Conservation (phyloP, 2,888 invertebrate genomes). For the Caenorhabditis uteleia region DNA sequence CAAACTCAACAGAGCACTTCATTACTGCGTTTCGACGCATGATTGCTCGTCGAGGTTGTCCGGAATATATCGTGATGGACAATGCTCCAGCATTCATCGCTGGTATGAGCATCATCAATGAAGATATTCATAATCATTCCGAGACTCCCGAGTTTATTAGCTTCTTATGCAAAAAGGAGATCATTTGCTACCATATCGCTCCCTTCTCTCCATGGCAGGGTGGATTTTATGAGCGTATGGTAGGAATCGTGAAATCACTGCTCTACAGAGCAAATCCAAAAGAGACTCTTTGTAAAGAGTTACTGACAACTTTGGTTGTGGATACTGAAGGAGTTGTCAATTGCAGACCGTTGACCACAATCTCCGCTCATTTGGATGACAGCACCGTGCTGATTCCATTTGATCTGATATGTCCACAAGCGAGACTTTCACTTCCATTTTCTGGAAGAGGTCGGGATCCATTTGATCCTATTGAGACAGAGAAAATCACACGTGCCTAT, state of each 20-base stretch:
- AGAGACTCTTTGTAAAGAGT: too few species aligned
- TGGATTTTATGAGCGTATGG: slow-evolving; percentile 8
- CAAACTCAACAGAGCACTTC: slow-evolving; percentile 4
- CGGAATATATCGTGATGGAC: slow-evolving; percentile 3
- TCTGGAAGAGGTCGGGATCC: too few species aligned
- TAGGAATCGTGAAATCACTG: slow-evolving; percentile 4
- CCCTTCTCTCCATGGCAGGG: slow-evolving; percentile 15
- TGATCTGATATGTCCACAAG: too few species aligned
- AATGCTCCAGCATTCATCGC: slow-evolving; percentile 8
- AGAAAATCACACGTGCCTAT: too few species aligned
- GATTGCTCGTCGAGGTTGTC: slow-evolving; percentile 1
- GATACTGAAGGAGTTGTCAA: too few species aligned
- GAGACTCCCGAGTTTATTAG: not conserved
- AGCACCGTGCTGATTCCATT: too few species aligned
- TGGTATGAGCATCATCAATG: slow-evolving; percentile 2
- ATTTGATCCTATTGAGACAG: too few species aligned
- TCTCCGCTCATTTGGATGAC: too few species aligned
- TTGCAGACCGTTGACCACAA: too few species aligned
- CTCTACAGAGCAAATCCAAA: not conserved
- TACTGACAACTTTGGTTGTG: too few species aligned
- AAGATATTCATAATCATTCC: not conserved
- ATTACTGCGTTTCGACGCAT: not conserved
- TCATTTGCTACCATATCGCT: slow-evolving; percentile 7
- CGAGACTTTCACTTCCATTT: too few species aligned
- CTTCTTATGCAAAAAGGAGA: slow-evolving; percentile 1